Evolutionary conservation across 2,888 invertebrate genomes (phyloP).

Genomic region (Stenotaenia linearis): DNA sequence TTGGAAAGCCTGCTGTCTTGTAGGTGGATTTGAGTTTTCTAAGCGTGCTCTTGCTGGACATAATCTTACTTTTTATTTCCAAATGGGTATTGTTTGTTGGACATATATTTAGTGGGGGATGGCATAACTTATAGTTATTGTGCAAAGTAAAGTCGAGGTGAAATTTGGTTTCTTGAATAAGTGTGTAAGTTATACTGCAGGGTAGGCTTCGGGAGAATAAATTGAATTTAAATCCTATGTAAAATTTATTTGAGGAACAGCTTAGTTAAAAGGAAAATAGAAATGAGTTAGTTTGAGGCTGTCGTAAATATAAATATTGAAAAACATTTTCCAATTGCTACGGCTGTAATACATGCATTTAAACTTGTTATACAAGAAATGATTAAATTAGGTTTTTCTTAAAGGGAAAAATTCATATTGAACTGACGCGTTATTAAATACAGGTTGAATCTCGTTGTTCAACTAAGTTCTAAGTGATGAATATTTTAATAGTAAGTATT

Average conservation of each 20-base stretch:
- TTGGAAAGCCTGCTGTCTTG: slow-evolving; percentile 1
- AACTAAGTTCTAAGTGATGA: too few species aligned
- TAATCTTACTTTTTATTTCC: background rate
- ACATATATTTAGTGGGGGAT: background rate
- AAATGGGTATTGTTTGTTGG: background rate
- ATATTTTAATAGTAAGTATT: too few species aligned
- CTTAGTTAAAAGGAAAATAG: background rate
- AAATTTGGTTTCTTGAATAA: background rate
- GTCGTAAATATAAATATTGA: too few species aligned
- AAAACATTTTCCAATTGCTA: too few species aligned
- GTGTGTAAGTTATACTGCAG: background rate
- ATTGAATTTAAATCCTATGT: background rate
- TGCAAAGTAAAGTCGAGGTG: background rate
- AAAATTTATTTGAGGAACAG: background rate
- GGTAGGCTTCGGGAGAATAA: background rate
- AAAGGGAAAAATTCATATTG: too few species aligned
- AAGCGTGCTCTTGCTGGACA: background rate
- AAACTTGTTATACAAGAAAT: too few species aligned
- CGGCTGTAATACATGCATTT: too few species aligned
- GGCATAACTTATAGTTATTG: background rate
- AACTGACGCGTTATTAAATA: too few species aligned
- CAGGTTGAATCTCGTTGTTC: too few species aligned
- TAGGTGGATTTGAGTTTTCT: slow-evolving; percentile 5
- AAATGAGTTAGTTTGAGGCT: background rate
- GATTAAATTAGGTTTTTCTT: too few species aligned